Evolutionary conservation across 2,888 invertebrate genomes (phyloP).

Genomic region (Andrena flavipes): DNA sequence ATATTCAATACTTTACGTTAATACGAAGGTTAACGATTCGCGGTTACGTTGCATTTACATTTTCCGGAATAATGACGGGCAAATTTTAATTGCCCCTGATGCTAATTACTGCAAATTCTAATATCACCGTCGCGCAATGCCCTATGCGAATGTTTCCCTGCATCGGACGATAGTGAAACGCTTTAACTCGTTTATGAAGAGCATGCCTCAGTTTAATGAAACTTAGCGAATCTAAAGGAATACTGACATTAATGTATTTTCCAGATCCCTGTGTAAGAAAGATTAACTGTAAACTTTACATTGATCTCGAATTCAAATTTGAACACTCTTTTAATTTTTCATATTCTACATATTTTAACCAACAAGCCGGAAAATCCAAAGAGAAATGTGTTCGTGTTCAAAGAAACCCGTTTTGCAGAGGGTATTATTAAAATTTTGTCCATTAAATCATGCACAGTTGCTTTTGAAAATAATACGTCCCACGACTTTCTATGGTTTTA

Average conservation of each 20-base stretch:
- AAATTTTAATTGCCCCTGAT: slow-evolving; percentile 50
- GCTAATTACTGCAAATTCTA: slow-evolving; percentile 45
- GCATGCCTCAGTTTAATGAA: background rate
- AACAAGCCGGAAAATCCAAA: too few species aligned
- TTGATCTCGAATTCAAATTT: too few species aligned
- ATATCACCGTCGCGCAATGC: background rate
- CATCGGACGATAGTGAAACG: slow-evolving; percentile 1
- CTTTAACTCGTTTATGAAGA: background rate
- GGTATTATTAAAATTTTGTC: too few species aligned
- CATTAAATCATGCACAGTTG: too few species aligned
- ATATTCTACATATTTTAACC: too few species aligned
- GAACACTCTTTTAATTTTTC: too few species aligned
- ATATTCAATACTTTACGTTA: slow-evolving; percentile 45
- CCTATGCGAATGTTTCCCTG: background rate
- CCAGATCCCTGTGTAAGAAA: background rate
- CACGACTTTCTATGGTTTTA: too few species aligned
- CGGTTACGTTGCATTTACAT: slow-evolving; percentile 8
- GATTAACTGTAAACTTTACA: too few species aligned
- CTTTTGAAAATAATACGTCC: too few species aligned
- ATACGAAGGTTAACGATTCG: slow-evolving; percentile 26
- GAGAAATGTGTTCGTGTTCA: too few species aligned
- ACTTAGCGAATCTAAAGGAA: background rate
- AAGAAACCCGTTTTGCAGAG: too few species aligned
- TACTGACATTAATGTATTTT: background rate
- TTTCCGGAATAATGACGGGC: slow-evolving; percentile 22